Evolutionary conservation across 2,113 vertebrate species (phyloP).

Genomic region (Proteles cristata): DNA sequence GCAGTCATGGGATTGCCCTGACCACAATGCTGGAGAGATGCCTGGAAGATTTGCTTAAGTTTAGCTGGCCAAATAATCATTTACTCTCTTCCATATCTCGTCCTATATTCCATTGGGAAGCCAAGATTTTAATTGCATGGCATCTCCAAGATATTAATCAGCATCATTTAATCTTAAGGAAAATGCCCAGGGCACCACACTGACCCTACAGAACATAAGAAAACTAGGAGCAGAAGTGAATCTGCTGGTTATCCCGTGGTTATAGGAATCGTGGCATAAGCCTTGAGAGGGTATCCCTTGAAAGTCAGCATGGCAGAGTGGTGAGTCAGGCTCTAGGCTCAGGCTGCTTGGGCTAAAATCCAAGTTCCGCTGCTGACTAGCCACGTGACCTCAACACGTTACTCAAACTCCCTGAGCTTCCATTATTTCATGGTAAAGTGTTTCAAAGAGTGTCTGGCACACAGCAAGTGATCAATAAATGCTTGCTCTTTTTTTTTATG

Average conservation of each 20-base stretch:
- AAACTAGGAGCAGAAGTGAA: neutral
- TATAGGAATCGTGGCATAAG: neutral
- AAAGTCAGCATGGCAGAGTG: neutral
- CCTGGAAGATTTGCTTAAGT: neutral
- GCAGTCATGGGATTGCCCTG: neutral
- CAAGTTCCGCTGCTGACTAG: neutral
- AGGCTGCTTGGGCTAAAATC: neutral
- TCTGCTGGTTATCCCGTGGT: neutral
- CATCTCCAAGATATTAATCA: neutral
- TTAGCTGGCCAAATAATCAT: neutral
- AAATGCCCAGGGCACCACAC: neutral
- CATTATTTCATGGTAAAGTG: neutral
- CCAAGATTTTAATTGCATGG: neutral
- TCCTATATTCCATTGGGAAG: neutral
- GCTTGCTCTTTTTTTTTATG: neutral
- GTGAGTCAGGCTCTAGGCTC: neutral
- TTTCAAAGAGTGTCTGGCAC: neutral
- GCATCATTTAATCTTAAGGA: neutral
- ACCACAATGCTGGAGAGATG: neutral
- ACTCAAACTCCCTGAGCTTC: neutral
- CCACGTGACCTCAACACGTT: neutral
- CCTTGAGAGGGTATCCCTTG: neutral
- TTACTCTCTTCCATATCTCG: neutral
- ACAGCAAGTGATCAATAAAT: neutral
- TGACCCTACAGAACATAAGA: neutral